Conservation (phyloP, 2,797 vertebrate genomes). For the Huso huso region DNA sequence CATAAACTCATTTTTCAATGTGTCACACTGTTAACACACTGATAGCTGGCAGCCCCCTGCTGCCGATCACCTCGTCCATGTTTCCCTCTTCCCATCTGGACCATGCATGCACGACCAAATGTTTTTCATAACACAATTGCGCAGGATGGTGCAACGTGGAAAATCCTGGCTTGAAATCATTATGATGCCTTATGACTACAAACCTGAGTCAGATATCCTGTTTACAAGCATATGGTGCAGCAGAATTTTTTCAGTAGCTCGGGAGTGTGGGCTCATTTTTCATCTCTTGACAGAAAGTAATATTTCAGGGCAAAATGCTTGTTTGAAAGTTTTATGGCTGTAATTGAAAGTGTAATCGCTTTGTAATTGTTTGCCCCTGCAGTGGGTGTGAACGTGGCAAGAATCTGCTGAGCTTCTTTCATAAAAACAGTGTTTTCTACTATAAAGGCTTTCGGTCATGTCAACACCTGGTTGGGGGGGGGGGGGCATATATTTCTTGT, state of each 20-base stretch:
- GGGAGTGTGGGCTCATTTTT: no score
- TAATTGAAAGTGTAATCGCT: slow-evolving; percentile 22
- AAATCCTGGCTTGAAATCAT: no score
- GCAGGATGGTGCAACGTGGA: not conserved
- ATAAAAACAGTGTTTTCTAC: no score
- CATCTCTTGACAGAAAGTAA: slow-evolving; percentile 17
- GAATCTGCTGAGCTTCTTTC: not conserved
- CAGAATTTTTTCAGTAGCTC: no score
- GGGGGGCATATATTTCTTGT: no score
- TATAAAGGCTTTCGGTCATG: no score
- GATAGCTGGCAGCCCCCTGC: not conserved
- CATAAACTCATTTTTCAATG: not conserved
- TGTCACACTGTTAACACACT: not conserved
- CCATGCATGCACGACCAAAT: not conserved
- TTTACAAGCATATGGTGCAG: no score
- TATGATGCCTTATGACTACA: no score
- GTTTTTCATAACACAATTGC: not conserved
- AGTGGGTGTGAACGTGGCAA: slow-evolving; percentile 15
- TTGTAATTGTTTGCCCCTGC: slow-evolving; percentile 21
- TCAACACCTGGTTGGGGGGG: no score
- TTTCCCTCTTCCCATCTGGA: not conserved
- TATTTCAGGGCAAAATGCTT: slow-evolving; percentile 23
- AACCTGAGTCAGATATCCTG: no score
- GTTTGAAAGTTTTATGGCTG: slow-evolving; percentile 10
- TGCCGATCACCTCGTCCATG: not conserved